Conservation (phyloP, 2,888 invertebrate species). For the Tenthredo amoena region DNA sequence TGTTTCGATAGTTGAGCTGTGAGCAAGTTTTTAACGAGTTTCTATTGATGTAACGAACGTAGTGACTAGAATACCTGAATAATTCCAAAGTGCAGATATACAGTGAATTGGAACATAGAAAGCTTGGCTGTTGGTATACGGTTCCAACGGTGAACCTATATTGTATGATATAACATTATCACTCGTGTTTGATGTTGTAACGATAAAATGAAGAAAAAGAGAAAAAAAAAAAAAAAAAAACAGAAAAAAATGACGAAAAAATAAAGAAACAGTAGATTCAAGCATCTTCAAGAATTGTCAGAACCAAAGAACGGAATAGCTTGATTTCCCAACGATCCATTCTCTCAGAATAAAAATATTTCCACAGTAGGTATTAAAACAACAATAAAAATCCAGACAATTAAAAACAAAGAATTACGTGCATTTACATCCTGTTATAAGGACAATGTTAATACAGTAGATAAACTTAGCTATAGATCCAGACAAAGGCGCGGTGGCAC, state of each 20-base stretch:
- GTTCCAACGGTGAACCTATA: neutral
- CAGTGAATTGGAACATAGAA: conserved; percentile 37
- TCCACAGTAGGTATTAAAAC: neutral
- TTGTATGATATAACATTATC: conserved; percentile 17
- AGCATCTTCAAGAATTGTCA: neutral
- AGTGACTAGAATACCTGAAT: conserved; percentile 42
- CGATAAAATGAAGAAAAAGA: neutral
- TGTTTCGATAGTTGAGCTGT: conserved; percentile 30
- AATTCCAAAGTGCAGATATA: conserved; percentile 1
- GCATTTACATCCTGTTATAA: conserved; percentile 29
- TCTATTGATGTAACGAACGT: conserved; percentile 47
- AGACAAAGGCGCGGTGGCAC: conserved; percentile 5
- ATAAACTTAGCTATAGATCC: neutral
- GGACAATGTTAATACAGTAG: conserved; percentile 21
- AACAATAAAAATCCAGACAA: neutral
- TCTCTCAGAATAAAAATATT: neutral
- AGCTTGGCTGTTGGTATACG: neutral
- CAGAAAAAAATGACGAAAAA: neutral
- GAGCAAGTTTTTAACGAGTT: conserved; percentile 41
- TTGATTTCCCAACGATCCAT: neutral
- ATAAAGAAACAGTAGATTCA: neutral
- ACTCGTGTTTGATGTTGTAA: neutral
- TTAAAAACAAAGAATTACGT: neutral
- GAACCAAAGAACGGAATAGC: neutral
- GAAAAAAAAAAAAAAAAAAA: neutral